Conservation (phyloP, 2,888 invertebrate species). For the Bruchidius siliquastri region DNA sequence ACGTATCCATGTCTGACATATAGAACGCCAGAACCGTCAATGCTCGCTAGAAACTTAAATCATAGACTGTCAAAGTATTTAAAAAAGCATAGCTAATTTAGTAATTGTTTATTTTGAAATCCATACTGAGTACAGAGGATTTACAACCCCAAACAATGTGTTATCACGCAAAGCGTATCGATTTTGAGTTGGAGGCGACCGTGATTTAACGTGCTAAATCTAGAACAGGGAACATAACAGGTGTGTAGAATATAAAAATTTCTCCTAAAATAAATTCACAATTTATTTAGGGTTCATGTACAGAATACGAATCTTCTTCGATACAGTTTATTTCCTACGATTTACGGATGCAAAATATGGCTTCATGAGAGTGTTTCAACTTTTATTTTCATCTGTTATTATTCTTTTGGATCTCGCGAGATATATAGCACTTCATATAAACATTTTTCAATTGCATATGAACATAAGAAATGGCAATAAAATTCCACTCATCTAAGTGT, state of each 20-base stretch:
- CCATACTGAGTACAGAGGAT: background rate
- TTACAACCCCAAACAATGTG: background rate
- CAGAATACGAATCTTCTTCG: background rate
- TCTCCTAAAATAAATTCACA: background rate
- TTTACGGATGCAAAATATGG: background rate
- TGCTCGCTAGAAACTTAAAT: too few species aligned
- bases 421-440: too few species aligned
- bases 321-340: background rate
- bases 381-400: too few species aligned
- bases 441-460: too few species aligned
- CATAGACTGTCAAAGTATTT: too few species aligned
- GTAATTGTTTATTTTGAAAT: background rate
- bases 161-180: background rate
- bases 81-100: too few species aligned
- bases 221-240: background rate
- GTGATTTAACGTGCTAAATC: background rate
- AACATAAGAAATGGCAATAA: too few species aligned
- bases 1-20: too few species aligned
- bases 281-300: background rate
- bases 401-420: too few species aligned
- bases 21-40: too few species aligned
- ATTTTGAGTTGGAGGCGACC: background rate
- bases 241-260: background rate
- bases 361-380: background rate
- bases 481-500: too few species aligned